Evolutionary conservation across 53 echinoderm and acorn worm genomes (phyloP).

Genomic region (Paelopatides confundens): DNA sequence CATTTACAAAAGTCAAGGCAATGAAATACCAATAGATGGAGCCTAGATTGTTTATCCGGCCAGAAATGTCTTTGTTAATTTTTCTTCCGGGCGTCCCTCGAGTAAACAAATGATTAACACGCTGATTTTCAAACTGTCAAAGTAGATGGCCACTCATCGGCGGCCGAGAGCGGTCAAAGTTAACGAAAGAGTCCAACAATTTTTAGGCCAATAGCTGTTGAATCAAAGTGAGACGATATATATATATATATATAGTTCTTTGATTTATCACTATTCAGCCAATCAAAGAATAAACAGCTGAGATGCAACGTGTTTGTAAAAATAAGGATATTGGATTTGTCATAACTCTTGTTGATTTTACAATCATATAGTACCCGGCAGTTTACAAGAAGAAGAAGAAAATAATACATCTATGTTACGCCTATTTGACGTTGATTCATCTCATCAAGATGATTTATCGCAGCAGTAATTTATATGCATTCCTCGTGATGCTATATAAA

Average conservation of each 20-base stretch:
- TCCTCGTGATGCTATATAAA: not conserved
- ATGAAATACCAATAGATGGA: not conserved
- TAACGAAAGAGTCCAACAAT: not conserved
- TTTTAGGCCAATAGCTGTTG: not conserved
- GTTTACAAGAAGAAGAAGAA: not conserved
- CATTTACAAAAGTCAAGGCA: constrained; percentile 6
- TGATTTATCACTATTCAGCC: not conserved
- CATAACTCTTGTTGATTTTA: not conserved
- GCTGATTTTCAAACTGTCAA: constrained; percentile 25
- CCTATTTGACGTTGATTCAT: not conserved
- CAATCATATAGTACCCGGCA: not conserved
- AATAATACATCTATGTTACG: not conserved
- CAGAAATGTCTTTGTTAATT: not conserved
- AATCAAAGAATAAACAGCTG: not conserved
- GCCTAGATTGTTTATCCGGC: constrained; percentile 16
- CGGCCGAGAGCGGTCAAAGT: not conserved
- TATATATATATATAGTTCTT: not conserved
- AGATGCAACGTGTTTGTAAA: not conserved
- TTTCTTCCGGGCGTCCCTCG: constrained; percentile 7
- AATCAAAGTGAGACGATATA: not conserved
- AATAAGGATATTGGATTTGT: not conserved
- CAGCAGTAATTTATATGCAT: not conserved
- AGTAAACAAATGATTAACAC: constrained; percentile 42
- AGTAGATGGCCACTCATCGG: constrained; percentile 17
- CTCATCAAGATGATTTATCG: not conserved